Evolutionary conservation across 2,888 invertebrate species (phyloP).

Genomic region (Pristionchus arcanus): DNA sequence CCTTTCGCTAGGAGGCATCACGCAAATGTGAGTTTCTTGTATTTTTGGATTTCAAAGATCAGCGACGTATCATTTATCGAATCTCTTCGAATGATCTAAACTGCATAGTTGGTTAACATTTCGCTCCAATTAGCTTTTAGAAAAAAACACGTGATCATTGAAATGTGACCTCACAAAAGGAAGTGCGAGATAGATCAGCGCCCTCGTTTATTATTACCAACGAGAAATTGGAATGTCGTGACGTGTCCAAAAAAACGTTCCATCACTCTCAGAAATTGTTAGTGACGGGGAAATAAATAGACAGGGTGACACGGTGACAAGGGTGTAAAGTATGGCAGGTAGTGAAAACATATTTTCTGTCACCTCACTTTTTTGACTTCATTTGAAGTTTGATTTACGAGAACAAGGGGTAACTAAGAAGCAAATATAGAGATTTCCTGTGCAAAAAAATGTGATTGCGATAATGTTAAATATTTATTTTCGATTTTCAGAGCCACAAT

Average conservation of each 20-base stretch:
- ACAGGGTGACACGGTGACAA: no score
- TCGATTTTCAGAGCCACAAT: constrained; percentile 87
- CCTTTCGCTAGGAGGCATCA: constrained; percentile 95
- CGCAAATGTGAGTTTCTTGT: constrained; percentile 87
- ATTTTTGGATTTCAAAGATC: background rate
- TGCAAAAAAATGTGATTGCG: background rate
- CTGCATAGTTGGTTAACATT: background rate
- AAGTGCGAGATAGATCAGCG: background rate
- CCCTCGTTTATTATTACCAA: background rate
- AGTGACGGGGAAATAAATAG: background rate
- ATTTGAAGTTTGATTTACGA: background rate
- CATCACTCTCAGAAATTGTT: background rate
- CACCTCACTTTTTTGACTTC: background rate
- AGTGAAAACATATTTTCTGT: background rate
- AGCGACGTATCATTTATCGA: background rate
- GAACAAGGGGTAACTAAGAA: background rate
- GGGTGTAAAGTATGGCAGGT: background rate
- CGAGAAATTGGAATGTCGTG: background rate
- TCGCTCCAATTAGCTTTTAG: background rate
- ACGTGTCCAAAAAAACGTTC: background rate
- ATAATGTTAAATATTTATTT: background rate
- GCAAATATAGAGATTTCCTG: no score
- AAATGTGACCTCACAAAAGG: background rate
- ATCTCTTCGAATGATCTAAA: background rate
- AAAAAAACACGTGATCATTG: background rate